A percentile compares a stretch with the other conserved stretches of the same genome.
Conservation (phyloP, 1,140 invertebrate species). For the Helicoverpa zea region DNA sequence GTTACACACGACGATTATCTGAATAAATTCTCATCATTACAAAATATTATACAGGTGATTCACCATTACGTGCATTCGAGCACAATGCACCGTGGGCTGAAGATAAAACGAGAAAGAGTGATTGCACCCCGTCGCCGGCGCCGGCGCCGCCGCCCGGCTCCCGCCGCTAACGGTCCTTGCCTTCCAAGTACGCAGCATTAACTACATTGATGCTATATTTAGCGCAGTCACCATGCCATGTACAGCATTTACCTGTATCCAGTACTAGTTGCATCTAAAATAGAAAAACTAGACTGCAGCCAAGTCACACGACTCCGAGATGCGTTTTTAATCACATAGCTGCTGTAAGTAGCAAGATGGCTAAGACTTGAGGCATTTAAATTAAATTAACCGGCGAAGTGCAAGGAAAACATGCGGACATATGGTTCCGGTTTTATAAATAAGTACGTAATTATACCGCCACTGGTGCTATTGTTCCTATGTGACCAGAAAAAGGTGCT, state of each 20-base stretch:
- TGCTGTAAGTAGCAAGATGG: slow-evolving; percentile 4
- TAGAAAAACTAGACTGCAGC: slow-evolving; percentile 55
- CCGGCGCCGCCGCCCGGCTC: slow-evolving; percentile 74
- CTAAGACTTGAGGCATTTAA: background rate
- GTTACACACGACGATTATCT: slow-evolving; percentile 17
- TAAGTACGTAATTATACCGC: background rate
- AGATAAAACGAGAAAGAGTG: slow-evolving; percentile 41
- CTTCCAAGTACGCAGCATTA: slow-evolving; percentile 78
- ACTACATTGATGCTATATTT: slow-evolving; percentile 70
- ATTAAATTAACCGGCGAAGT: background rate
- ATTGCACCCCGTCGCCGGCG: slow-evolving; percentile 46
- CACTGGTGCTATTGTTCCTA: slow-evolving; percentile 2
- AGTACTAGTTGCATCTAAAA: slow-evolving; percentile 31
- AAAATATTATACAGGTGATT: slow-evolving; percentile 38
- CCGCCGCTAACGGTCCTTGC: slow-evolving; percentile 72
- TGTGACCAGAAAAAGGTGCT: background rate
- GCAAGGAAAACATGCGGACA: background rate
- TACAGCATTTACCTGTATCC: slow-evolving; percentile 14
- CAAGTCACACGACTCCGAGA: slow-evolving; percentile 16
- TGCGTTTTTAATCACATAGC: slow-evolving; percentile 1
- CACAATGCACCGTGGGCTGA: slow-evolving; percentile 18
- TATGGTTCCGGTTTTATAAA: slow-evolving; percentile 7
- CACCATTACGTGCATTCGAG: slow-evolving; percentile 59
- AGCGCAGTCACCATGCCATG: slow-evolving; percentile 64
- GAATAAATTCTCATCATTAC: slow-evolving; percentile 26